phyloP scores from a whole-genome alignment of 2,797 vertebrate genomes.

The Fistularia tabacaria region DNA sequence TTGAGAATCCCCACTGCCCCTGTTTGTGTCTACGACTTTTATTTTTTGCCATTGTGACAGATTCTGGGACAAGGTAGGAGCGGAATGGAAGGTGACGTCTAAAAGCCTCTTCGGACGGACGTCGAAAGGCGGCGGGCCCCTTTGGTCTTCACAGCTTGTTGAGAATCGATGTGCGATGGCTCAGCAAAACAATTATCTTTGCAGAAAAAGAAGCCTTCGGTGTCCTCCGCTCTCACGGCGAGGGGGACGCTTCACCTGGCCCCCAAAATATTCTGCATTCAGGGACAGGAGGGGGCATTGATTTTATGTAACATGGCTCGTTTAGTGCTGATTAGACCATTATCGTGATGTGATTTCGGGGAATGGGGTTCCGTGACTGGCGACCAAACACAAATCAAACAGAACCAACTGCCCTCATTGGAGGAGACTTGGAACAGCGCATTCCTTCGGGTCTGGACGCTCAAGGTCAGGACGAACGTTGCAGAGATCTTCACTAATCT shows the following conservation, averaged over 20 bases:
- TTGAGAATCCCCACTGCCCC: too few relatives aligned
- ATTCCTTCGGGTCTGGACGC: not conserved
- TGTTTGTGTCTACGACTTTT: too few relatives aligned
- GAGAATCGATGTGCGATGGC: slow-evolving; percentile 75
- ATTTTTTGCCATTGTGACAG: too few relatives aligned
- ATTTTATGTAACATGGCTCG: slow-evolving; percentile 76
- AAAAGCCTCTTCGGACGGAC: too few relatives aligned
- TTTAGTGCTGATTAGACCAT: slow-evolving; percentile 78
- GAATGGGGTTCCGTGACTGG: slow-evolving; percentile 68
- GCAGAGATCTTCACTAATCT: too few relatives aligned
- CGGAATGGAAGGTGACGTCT: too few relatives aligned
- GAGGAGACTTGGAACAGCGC: slow-evolving; percentile 54
- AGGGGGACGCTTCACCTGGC: slow-evolving; percentile 45
- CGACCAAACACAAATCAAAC: slow-evolving; percentile 63
- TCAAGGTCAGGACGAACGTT: too few relatives aligned
- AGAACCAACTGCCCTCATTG: slow-evolving; percentile 57
- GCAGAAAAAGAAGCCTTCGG: slow-evolving; percentile 60
- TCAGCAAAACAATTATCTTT: slow-evolving; percentile 76
- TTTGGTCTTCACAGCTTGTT: slow-evolving; percentile 66
- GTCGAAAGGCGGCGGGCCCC: too few relatives aligned
- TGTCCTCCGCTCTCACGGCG: not conserved
- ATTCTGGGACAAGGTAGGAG: too few relatives aligned
- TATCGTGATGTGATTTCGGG: slow-evolving; percentile 73
- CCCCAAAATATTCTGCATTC: slow-evolving; percentile 69
- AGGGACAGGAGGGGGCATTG: slow-evolving; percentile 64